These are phyloP conservation scores for Tympanuchus pallidicinctus DNA, from an alignment of 2,113 vertebrate genomes.

Conservation along the genomic window DNA sequence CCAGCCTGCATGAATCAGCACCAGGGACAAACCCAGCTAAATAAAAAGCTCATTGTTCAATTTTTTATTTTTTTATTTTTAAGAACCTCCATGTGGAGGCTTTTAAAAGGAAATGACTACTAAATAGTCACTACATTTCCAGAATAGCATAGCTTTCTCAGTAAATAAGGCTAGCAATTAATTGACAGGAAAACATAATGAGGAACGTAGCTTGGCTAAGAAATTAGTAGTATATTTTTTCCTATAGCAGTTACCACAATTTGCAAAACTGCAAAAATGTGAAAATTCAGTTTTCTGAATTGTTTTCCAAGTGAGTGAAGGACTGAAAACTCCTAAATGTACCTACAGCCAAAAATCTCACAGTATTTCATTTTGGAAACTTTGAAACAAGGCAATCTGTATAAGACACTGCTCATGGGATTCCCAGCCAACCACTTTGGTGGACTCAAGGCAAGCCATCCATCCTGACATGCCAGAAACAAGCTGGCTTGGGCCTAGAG, in stretches of 20 bases:
- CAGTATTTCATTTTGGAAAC: neutral
- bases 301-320: neutral
- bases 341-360: neutral
- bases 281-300: neutral
- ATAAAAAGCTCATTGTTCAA: neutral
- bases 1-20: neutral
- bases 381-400: neutral
- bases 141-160: neutral
- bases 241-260: neutral
- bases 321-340: neutral
- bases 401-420: neutral
- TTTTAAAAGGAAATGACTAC: neutral
- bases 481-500: accelerated
- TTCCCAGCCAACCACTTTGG: neutral
- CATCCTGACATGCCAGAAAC: neutral
- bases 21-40: neutral
- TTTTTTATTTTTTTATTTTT: neutral
- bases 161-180: neutral
- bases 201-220: neutral
- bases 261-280: neutral
- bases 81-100: neutral
- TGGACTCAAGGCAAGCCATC: neutral
- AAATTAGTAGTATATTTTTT: neutral
- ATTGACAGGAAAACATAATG: neutral
- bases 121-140: neutral